Evolutionary conservation across 2,888 invertebrate species (phyloP).

Genomic region (Tuta absoluta): DNA sequence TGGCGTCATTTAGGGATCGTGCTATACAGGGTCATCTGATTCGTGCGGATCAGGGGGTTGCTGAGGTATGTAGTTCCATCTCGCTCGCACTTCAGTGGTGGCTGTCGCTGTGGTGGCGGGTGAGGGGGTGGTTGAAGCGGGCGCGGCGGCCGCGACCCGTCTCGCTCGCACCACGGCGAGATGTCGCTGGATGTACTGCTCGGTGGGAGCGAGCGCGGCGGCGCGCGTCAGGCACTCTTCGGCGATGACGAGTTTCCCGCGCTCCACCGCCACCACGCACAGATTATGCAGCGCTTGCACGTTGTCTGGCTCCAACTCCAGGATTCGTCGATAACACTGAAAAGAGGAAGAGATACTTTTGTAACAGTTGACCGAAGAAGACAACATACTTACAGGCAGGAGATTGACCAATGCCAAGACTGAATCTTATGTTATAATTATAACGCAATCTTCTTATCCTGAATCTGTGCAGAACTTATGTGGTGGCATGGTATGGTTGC

Average conservation of each 20-base stretch:
- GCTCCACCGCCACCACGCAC: conserved; percentile 97
- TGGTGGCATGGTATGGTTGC: no score
- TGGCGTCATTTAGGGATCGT: conserved; percentile 29
- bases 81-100: conserved; percentile 64
- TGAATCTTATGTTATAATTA: no score
- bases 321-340: conserved; percentile 93
- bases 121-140: conserved; percentile 39
- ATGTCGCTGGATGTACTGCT: conserved; percentile 95
- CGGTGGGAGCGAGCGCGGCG: conserved; percentile 90
- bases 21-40: conserved; percentile 61
- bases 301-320: conserved; percentile 93
- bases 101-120: conserved; percentile 35
- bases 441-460: no score
- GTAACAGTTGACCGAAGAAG: background rate
- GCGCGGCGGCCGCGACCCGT: conserved; percentile 43
- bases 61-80: conserved; percentile 78
- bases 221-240: conserved; percentile 92
- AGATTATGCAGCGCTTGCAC: conserved; percentile 97
- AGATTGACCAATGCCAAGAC: background rate
- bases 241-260: conserved; percentile 91
- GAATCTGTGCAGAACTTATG: background rate
- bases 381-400: background rate
- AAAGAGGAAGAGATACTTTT: conserved; percentile 40
- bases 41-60: conserved; percentile 76
- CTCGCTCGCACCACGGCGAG: conserved; percentile 92